Evolutionary conservation across 2,888 invertebrate genomes (phyloP).

Genomic region (Xestia c-nigrum): DNA sequence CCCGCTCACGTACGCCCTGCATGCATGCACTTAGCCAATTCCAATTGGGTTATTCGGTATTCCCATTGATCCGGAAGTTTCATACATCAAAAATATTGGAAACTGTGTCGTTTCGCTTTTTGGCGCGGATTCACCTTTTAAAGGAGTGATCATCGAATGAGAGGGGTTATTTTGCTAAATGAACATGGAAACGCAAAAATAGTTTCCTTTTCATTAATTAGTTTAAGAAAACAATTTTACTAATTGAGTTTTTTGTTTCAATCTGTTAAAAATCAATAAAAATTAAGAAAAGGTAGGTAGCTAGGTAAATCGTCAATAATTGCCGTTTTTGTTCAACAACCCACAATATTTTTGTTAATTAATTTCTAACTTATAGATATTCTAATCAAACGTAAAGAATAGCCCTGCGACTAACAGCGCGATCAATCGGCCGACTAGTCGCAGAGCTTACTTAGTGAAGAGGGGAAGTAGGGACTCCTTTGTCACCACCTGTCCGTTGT

Average conservation of each 20-base stretch:
- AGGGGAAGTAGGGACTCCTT: conserved; percentile 86
- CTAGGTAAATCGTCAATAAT: conserved; percentile 1
- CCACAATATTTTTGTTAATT: conserved; percentile 26
- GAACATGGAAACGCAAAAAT: background rate
- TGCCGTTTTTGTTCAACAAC: conserved; percentile 12
- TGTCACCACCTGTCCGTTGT: conserved; percentile 88
- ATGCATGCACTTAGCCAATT: conserved; percentile 73
- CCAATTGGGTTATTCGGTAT: conserved; percentile 72
- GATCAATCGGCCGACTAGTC: conserved; percentile 72
- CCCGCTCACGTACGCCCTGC: conserved; percentile 78
- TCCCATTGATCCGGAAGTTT: conserved; percentile 54
- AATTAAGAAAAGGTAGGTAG: conserved; percentile 1
- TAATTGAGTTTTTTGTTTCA: conserved; percentile 23
- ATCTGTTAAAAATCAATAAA: conserved; percentile 4
- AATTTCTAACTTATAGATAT: conserved; percentile 18
- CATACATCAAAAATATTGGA: conserved; percentile 53
- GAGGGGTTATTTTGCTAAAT: conserved; percentile 6
- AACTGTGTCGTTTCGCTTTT: conserved; percentile 23
- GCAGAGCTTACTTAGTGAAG: conserved; percentile 68
- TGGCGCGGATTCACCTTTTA: conserved; percentile 8
- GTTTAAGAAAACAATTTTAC: conserved; percentile 19
- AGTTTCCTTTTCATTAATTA: conserved; percentile 9
- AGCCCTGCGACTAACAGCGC: conserved; percentile 56
- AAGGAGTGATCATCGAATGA: conserved; percentile 33
- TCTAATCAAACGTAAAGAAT: conserved; percentile 51